Conservation (phyloP, 2,797 vertebrate species). For the Orientallactaga sibirica region DNA sequence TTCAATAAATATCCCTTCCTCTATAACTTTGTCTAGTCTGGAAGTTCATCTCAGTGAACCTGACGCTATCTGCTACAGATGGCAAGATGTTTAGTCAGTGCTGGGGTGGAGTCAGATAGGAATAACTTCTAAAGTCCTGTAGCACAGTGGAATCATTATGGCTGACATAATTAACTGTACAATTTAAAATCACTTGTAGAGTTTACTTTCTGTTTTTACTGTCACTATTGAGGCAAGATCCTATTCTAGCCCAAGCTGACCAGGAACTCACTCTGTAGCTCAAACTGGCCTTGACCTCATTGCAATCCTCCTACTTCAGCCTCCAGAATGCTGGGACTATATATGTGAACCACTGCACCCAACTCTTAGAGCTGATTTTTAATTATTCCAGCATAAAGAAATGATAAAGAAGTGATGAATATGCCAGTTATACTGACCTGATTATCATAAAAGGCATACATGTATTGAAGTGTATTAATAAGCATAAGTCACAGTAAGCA, state of each 20-base stretch:
- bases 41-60: too few species aligned
- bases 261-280: too few species aligned
- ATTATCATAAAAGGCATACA: neutral
- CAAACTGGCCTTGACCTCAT: too few species aligned
- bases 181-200: constrained; percentile 8
- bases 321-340: too few species aligned
- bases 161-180: neutral
- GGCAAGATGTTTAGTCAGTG: neutral
- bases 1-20: too few species aligned
- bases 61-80: too few species aligned
- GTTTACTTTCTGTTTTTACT: neutral
- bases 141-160: neutral
- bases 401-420: neutral
- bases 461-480: neutral
- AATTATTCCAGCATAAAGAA: neutral
- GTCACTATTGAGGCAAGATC: too few species aligned
- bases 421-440: neutral
- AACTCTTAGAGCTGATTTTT: too few species aligned
- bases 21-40: too few species aligned
- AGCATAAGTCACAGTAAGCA: neutral
- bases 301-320: too few species aligned
- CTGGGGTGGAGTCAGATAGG: neutral
- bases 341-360: too few species aligned
- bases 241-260: too few species aligned
- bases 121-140: neutral